phyloP scores from a whole-genome alignment of 2,797 vertebrate species.

The Hyperoplus lanceolatus region DNA sequence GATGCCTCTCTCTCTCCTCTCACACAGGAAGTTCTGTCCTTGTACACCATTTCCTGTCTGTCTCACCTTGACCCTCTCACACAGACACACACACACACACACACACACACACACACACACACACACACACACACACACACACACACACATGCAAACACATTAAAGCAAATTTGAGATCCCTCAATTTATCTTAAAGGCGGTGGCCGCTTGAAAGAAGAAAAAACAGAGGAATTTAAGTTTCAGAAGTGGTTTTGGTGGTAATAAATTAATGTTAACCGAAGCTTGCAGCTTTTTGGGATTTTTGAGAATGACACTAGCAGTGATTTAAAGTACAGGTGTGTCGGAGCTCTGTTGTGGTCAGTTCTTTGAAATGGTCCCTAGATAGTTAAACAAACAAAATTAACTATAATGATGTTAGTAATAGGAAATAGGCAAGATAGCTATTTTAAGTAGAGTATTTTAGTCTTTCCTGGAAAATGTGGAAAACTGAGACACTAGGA shows the following conservation, averaged over 20 bases:
- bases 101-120: not conserved
- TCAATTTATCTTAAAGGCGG: too few species aligned
- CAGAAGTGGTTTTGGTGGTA: too few species aligned
- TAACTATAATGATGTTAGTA: constrained; percentile 6
- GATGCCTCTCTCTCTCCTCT: constrained; percentile 54
- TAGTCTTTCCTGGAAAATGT: constrained; percentile 50
- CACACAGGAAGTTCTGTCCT: constrained; percentile 74
- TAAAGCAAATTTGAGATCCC: too few species aligned
- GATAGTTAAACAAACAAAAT: constrained; percentile 1
- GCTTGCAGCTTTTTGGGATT: too few species aligned
- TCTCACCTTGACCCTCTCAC: constrained; percentile 56
- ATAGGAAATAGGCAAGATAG: constrained; percentile 1
- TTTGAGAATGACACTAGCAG: too few species aligned
- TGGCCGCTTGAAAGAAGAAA: too few species aligned
- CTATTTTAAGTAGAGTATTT: constrained; percentile 45
- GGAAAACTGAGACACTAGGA: not conserved
- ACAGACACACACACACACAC: not conserved
- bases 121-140: not conserved
- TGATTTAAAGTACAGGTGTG: too few species aligned
- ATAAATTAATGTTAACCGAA: too few species aligned
- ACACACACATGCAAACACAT: not conserved
- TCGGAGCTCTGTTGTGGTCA: not conserved
- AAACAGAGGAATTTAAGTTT: too few species aligned
- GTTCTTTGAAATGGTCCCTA: not conserved
- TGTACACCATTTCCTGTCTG: constrained; percentile 61